phyloP scores from a whole-genome alignment of 2,113 vertebrate genomes.

The Rhynchomys soricoides region DNA sequence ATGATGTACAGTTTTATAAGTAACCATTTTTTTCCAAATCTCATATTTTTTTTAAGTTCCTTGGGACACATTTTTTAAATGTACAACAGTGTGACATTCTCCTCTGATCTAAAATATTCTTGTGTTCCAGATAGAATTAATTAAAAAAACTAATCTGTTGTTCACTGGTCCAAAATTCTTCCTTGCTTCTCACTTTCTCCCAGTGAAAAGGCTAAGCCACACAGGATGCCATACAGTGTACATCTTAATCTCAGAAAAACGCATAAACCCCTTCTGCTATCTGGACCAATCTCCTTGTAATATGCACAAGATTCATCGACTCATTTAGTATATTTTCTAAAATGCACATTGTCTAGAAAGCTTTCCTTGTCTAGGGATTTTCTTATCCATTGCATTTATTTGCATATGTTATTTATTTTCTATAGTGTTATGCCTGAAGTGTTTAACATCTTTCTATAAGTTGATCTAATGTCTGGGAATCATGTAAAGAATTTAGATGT shows the following conservation, averaged over 20 bases:
- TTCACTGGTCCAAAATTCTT: not conserved
- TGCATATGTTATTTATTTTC: not conserved
- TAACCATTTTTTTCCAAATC: not conserved
- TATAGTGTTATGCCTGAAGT: not conserved
- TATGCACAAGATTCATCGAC: not conserved
- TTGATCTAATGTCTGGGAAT: not conserved
- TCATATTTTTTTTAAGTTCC: not conserved
- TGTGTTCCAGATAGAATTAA: not conserved
- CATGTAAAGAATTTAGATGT: not conserved
- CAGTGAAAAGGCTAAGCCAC: not conserved
- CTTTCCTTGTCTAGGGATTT: not conserved
- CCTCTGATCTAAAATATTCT: not conserved
- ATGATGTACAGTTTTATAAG: not conserved
- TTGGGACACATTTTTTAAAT: not conserved
- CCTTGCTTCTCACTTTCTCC: not conserved
- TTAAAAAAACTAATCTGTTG: not conserved
- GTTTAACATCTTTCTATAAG: not conserved
- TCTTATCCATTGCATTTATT: not conserved
- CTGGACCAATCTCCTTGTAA: not conserved
- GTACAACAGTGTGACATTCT: not conserved
- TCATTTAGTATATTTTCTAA: not conserved
- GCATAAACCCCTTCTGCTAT: not conserved
- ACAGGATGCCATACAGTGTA: not conserved
- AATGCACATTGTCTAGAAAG: not conserved
- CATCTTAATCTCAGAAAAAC: not conserved